phyloP scores from a whole-genome alignment of 1,140 invertebrate genomes.

The Phortica variegata region DNA sequence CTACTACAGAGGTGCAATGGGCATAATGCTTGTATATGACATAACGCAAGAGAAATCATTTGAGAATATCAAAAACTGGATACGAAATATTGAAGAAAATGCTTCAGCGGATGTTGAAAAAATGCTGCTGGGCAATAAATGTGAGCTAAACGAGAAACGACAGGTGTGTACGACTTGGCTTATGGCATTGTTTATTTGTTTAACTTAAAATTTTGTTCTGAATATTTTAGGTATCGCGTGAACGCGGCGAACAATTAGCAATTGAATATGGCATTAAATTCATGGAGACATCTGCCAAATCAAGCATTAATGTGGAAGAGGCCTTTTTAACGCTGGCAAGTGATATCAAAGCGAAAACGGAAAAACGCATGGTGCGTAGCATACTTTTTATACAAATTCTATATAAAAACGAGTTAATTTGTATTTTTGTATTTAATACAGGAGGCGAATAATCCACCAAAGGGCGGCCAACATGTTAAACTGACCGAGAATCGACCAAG shows the following conservation, averaged over 20 bases:
- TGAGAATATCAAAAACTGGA: conserved; percentile 99
- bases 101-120: conserved; percentile 92
- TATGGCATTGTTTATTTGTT: neutral
- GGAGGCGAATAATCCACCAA: conserved; percentile 79
- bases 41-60: conserved; percentile 98
- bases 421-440: conserved; percentile 44
- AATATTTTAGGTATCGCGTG: conserved; percentile 63
- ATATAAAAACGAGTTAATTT: neutral
- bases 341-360: conserved; percentile 93
- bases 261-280: conserved; percentile 92
- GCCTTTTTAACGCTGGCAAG: conserved; percentile 90
- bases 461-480: conserved; percentile 70
- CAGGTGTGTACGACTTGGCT: too few species aligned
- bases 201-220: neutral
- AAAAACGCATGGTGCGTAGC: conserved; percentile 86
- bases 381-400: conserved; percentile 10
- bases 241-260: conserved; percentile 74
- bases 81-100: conserved; percentile 97
- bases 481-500: conserved; percentile 71
- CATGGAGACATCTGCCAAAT: conserved; percentile 91
- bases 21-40: conserved; percentile 98
- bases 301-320: conserved; percentile 87
- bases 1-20: conserved; percentile 98
- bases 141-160: conserved; percentile 86
- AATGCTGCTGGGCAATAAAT: conserved; percentile 95